Evolutionary conservation across 1,140 invertebrate genomes (phyloP).

Genomic region (Callitettix versicolor): DNA sequence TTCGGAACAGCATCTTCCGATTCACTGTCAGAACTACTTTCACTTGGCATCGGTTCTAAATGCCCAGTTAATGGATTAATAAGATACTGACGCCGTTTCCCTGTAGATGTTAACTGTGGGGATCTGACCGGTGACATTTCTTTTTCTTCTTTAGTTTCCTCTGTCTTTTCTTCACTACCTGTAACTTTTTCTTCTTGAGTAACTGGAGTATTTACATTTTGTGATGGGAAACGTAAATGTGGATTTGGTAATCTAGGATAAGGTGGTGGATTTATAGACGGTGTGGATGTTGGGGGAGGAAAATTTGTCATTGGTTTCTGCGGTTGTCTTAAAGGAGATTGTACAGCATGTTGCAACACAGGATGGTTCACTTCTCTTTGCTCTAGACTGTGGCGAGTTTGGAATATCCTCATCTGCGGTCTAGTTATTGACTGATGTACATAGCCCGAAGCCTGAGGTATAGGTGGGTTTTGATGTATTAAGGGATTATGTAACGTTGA

Average conservation of each 20-base stretch:
- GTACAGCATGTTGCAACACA: conserved; percentile 6
- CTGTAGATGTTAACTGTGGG: conserved; percentile 25
- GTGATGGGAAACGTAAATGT: background rate
- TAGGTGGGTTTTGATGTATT: background rate
- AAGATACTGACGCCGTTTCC: conserved; percentile 58
- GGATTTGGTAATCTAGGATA: conserved; percentile 7
- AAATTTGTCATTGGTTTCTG: conserved; percentile 33
- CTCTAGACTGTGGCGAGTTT: conserved; percentile 1
- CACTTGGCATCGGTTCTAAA: conserved; percentile 66
- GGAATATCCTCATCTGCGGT: conserved; percentile 8
- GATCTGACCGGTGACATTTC: background rate
- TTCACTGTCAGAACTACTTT: conserved; percentile 40
- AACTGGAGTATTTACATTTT: conserved; percentile 4
- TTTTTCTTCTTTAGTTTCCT: conserved; percentile 6
- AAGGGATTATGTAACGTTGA: background rate
- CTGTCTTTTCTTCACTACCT: conserved; percentile 11
- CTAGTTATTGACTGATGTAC: background rate
- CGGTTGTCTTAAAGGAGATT: conserved; percentile 28
- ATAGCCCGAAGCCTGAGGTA: background rate
- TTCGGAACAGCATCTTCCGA: conserved; percentile 26
- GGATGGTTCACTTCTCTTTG: conserved; percentile 2
- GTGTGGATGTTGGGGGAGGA: conserved; percentile 33
- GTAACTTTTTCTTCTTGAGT: conserved; percentile 15
- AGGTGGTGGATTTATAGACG: conserved; percentile 21
- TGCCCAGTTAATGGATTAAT: conserved; percentile 81